phyloP scores from a whole-genome alignment of 2,888 invertebrate species.

The Hololepta plana region DNA sequence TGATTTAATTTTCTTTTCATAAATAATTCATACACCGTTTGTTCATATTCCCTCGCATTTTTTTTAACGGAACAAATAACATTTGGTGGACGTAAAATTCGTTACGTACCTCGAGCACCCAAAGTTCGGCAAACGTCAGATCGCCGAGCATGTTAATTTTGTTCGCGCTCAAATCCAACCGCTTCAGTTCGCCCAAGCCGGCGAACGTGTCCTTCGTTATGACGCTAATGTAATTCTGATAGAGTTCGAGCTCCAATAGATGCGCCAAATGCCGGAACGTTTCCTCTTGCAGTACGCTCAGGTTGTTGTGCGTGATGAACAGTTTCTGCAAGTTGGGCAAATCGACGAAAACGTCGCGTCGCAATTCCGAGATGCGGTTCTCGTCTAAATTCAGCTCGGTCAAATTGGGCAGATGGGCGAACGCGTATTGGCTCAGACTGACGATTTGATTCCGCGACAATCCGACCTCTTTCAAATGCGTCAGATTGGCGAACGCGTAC shows the following conservation, averaged over 20 bases:
- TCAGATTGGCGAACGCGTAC: conserved; percentile 56
- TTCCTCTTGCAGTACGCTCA: conserved; percentile 68
- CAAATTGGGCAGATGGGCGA: conserved; percentile 53
- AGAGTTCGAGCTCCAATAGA: conserved; percentile 64
- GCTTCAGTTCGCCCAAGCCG: conserved; percentile 53
- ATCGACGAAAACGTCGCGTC: conserved; percentile 53
- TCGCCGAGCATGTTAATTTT: conserved; percentile 61
- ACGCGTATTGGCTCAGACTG: conserved; percentile 45
- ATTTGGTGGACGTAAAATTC: neutral
- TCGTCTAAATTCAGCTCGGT: conserved; percentile 53
- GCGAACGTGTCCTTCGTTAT: conserved; percentile 61
- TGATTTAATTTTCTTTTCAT: no score
- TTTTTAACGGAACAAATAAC: conserved; percentile 5
- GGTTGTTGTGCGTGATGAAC: conserved; percentile 68
- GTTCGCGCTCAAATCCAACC: conserved; percentile 57
- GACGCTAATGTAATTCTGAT: conserved; percentile 55
- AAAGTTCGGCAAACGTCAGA: conserved; percentile 61
- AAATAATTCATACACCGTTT: no score
- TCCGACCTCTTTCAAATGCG: conserved; percentile 45
- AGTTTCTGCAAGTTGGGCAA: conserved; percentile 55
- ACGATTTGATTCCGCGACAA: conserved; percentile 54
- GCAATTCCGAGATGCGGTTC: conserved; percentile 58
- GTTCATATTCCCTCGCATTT: no score
- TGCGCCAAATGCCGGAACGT: conserved; percentile 59
- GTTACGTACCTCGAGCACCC: conserved; percentile 38